Conservation (phyloP, 2,797 vertebrate genomes). For the Pseudopleuronectes americanus region DNA sequence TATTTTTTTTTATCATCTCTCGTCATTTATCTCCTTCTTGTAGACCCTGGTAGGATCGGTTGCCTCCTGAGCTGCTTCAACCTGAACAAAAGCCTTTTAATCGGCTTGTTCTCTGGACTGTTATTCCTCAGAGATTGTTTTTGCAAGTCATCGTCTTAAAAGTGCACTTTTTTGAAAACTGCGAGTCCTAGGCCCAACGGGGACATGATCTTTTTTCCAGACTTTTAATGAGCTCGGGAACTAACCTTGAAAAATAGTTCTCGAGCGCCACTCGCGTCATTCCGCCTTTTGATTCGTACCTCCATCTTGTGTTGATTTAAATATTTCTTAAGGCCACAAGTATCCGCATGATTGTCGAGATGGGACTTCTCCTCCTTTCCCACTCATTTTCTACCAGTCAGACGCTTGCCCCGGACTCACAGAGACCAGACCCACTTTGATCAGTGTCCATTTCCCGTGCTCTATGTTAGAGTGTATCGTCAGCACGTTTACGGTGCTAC, state of each 20-base stretch:
- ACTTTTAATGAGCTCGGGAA: slow-evolving; percentile 47
- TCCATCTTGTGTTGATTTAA: slow-evolving; percentile 30
- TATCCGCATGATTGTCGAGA: slow-evolving; percentile 57
- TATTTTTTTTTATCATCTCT: slow-evolving; percentile 57
- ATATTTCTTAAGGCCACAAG: slow-evolving; percentile 48
- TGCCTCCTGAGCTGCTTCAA: slow-evolving; percentile 64
- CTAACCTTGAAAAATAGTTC: slow-evolving; percentile 56
- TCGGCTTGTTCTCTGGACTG: slow-evolving; percentile 69
- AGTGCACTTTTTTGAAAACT: slow-evolving; percentile 80
- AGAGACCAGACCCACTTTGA: slow-evolving; percentile 81
- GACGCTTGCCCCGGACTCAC: slow-evolving; percentile 64
- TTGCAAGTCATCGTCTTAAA: slow-evolving; percentile 61
- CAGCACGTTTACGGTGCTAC: slow-evolving; percentile 93
- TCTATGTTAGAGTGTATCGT: slow-evolving; percentile 99
- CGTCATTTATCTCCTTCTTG: slow-evolving; percentile 52
- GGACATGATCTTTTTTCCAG: slow-evolving; percentile 22
- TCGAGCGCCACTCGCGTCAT: slow-evolving; percentile 40
- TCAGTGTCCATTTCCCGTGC: slow-evolving; percentile 86
- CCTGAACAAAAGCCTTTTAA: slow-evolving; percentile 54
- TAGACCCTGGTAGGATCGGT: slow-evolving; percentile 63
- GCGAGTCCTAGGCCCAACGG: background rate
- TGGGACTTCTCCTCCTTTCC: slow-evolving; percentile 64
- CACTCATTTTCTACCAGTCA: slow-evolving; percentile 75
- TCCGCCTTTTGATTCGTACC: slow-evolving; percentile 41
- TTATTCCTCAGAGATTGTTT: slow-evolving; percentile 57